Percentiles rank a stretch among this genome's conserved stretches.
phyloP scores from a whole-genome alignment of 2,797 vertebrate species.

The Ibycter americanus region DNA sequence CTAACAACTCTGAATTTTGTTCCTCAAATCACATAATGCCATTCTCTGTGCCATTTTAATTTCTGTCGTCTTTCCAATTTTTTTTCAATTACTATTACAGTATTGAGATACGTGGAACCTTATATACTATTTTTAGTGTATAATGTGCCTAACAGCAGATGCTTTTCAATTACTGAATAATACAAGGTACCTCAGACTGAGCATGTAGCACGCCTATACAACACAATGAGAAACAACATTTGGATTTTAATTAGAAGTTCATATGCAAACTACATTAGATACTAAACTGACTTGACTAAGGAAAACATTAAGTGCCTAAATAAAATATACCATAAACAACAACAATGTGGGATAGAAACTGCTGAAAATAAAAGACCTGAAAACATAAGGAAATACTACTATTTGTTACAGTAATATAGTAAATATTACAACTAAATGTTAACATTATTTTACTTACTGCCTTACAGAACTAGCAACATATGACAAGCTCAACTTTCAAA shows the following conservation, averaged over 20 bases:
- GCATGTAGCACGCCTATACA: neutral
- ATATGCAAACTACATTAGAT: neutral
- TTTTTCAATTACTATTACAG: neutral
- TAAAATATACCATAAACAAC: neutral
- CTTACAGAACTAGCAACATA: conserved; percentile 23
- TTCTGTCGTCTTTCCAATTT: neutral
- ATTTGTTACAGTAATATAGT: no score
- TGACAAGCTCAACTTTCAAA: conserved; percentile 26
- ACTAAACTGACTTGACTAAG: neutral
- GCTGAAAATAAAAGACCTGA: neutral
- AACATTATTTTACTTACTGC: conserved; percentile 6
- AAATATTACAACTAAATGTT: neutral
- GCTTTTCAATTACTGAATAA: neutral
- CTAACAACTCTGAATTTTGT: neutral
- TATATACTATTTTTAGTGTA: neutral
- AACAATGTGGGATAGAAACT: neutral
- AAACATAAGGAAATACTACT: neutral
- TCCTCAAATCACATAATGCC: neutral
- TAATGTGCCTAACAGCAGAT: neutral
- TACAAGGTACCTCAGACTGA: neutral
- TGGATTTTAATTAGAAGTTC: neutral
- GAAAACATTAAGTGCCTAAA: neutral
- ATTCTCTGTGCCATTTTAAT: neutral
- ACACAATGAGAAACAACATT: neutral
- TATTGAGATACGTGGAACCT: neutral